A percentile compares a stretch with the other conserved stretches of the same genome.
These are phyloP conservation scores for Tenodera sinensis DNA, from an alignment of 2,888 invertebrate species.

Conservation along the genomic window DNA sequence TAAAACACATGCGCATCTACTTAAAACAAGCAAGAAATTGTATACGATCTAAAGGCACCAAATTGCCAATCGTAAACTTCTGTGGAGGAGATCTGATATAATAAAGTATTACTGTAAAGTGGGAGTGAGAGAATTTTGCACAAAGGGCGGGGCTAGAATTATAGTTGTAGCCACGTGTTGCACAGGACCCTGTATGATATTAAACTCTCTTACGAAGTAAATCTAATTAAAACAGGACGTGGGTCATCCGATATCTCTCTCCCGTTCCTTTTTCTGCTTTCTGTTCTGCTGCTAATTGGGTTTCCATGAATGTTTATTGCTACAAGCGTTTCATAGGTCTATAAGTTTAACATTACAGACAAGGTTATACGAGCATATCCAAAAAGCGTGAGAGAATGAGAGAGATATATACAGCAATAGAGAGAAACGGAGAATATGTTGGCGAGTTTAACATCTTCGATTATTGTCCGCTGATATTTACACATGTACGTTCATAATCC, in stretches of 20 bases:
- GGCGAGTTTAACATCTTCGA: background rate
- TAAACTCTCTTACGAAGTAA: slow-evolving; percentile 9
- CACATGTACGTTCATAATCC: background rate
- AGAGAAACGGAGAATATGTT: background rate
- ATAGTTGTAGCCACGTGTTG: background rate
- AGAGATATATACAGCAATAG: no score
- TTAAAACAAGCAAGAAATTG: background rate
- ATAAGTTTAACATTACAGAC: background rate
- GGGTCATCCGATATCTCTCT: background rate
- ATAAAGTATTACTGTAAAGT: background rate
- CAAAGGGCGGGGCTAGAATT: background rate
- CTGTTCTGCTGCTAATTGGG: background rate
- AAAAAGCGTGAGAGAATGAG: background rate
- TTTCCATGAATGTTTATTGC: slow-evolving; percentile 6
- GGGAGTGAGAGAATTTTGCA: background rate
- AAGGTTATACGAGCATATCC: background rate
- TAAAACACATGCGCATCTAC: no score
- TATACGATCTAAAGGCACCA: background rate
- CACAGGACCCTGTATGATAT: background rate
- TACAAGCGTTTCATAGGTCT: background rate
- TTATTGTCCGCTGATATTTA: background rate
- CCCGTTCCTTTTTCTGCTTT: background rate
- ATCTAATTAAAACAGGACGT: slow-evolving; percentile 14
- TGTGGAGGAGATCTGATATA: background rate
- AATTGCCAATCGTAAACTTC: background rate